phyloP scores from a whole-genome alignment of 1,140 invertebrate genomes.

The Vanessa tameamea region DNA sequence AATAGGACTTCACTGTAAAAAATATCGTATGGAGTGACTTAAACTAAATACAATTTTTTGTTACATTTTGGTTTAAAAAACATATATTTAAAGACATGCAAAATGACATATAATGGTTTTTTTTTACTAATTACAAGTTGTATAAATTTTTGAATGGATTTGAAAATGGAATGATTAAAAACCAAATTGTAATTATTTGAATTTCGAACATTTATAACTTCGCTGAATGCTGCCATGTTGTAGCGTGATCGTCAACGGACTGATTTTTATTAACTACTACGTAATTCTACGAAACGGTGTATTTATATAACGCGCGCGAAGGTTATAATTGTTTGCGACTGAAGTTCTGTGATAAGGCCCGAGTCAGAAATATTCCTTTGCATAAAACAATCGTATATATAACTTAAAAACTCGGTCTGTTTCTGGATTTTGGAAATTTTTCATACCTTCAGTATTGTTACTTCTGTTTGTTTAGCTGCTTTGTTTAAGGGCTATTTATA shows the following conservation, averaged over 20 bases:
- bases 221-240: no score
- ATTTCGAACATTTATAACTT: no score
- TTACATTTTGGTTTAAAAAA: no score
- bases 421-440: background rate
- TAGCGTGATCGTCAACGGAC: slow-evolving; percentile 22
- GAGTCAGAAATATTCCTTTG: slow-evolving; percentile 13
- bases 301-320: slow-evolving; percentile 27
- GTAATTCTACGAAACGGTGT: slow-evolving; percentile 25
- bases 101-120: background rate
- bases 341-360: slow-evolving; percentile 24
- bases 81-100: background rate
- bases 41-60: no score
- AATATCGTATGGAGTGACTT: background rate
- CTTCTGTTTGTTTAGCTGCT: background rate
- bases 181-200: background rate
- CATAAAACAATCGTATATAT: slow-evolving; percentile 6
- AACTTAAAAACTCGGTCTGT: background rate
- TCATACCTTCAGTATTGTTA: background rate
- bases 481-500: no score
- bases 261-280: slow-evolving; percentile 22
- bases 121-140: no score
- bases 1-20: slow-evolving; percentile 1
- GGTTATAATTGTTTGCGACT: slow-evolving; percentile 29
- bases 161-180: background rate
- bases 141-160: background rate